Percentiles rank a stretch among this genome's conserved stretches.
phyloP scores from a whole-genome alignment of 2,113 vertebrate genomes.

The Ailurus styani region DNA sequence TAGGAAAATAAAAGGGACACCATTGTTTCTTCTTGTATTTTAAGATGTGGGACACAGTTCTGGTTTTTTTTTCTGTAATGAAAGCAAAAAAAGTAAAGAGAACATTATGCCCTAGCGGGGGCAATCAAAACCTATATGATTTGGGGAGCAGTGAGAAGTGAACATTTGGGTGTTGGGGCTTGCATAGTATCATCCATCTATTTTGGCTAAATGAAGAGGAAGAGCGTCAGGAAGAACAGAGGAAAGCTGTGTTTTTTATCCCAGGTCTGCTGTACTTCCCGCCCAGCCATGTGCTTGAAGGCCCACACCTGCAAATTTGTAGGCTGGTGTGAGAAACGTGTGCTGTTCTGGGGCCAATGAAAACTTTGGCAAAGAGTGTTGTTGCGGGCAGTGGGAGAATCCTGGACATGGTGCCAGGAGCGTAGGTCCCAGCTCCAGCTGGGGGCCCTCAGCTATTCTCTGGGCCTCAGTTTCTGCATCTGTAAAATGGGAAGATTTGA shows the following conservation, averaged over 20 bases:
- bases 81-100: not conserved
- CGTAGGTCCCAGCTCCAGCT: not conserved
- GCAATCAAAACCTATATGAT: not conserved
- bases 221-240: not conserved
- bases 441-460: not conserved
- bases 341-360: not conserved
- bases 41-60: not conserved
- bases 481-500: not conserved
- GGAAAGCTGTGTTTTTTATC: not conserved
- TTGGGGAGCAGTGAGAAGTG: not conserved
- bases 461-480: not conserved
- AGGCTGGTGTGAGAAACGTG: not conserved
- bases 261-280: fast-evolving
- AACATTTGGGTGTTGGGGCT: not conserved
- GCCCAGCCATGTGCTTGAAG: not conserved
- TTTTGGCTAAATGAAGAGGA: not conserved
- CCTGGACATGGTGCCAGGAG: not conserved
- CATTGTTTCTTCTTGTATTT: not conserved
- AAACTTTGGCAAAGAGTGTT: not conserved
- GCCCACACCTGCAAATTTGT: not conserved
- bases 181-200: not conserved
- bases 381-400: not conserved
- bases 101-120: not conserved
- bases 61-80: not conserved
- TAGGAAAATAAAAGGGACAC: not conserved